These are phyloP conservation scores for Monomorium pharaonis DNA, from an alignment of 1,140 invertebrate genomes.

Conservation along the genomic window DNA sequence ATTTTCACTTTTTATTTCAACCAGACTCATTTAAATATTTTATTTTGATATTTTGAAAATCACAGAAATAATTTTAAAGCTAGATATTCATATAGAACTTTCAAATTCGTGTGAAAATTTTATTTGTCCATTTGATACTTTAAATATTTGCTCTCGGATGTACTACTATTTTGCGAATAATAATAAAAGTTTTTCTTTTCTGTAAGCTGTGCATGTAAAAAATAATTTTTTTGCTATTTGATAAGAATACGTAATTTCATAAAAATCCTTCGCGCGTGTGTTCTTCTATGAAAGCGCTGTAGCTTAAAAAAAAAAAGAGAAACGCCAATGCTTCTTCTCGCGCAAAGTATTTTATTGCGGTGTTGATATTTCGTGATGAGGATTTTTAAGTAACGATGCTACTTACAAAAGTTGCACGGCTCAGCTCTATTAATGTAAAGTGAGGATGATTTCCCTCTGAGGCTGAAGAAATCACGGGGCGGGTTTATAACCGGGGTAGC, in stretches of 20 bases:
- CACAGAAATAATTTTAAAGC: background rate
- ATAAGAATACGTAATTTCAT: constrained; percentile 12
- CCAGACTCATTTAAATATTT: background rate
- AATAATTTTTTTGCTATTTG: background rate
- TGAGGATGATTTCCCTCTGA: constrained; percentile 29
- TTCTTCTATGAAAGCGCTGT: background rate
- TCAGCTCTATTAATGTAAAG: constrained; percentile 27
- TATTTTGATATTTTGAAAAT: background rate
- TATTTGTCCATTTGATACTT: background rate
- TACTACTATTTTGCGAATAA: background rate
- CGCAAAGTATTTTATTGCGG: background rate
- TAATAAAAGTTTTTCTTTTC: background rate
- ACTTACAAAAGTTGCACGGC: constrained; percentile 7
- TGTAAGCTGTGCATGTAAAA: background rate
- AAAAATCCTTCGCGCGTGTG: background rate
- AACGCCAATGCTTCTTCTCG: background rate
- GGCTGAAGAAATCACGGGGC: constrained; percentile 8
- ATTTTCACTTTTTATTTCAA: background rate
- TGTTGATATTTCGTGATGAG: constrained; percentile 5
- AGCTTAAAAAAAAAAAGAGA: background rate
- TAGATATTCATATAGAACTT: background rate
- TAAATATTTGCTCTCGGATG: background rate
- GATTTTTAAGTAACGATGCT: background rate
- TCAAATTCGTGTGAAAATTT: background rate
- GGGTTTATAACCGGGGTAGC: constrained; percentile 14